Evolutionary conservation across 2,888 invertebrate genomes (phyloP).

Genomic region (Epicampocera succincta): DNA sequence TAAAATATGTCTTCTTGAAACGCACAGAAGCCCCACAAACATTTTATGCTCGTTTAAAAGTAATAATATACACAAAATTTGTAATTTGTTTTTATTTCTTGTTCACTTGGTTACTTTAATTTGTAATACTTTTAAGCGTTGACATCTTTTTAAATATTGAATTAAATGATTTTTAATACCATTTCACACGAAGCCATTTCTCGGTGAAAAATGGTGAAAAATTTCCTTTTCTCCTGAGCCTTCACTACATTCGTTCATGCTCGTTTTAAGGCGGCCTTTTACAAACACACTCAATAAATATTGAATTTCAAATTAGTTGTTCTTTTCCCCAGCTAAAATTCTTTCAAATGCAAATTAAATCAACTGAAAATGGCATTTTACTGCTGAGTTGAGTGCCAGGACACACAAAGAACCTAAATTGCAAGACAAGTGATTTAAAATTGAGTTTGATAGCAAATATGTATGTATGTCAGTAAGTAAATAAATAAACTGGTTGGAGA

Average conservation of each 20-base stretch:
- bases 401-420: not conserved
- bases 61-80: no score
- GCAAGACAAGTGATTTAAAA: not conserved
- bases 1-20: conserved; percentile 35
- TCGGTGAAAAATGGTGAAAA: not conserved
- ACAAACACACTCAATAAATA: conserved; percentile 19
- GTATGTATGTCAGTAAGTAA: no score
- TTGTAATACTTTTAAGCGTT: not conserved
- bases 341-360: conserved; percentile 28
- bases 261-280: no score
- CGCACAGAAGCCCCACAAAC: conserved; percentile 15
- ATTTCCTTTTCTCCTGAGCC: no score
- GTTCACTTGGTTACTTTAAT: conserved; percentile 24
- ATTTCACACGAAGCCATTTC: conserved; percentile 29
- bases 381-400: not conserved
- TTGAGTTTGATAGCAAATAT: not conserved
- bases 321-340: conserved; percentile 1
- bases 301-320: conserved; percentile 30
- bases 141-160: conserved; percentile 14
- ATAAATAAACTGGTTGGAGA: no score
- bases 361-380: conserved; percentile 24
- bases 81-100: no score
- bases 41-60: no score
- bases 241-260: no score
- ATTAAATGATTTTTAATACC: conserved; percentile 46